Percentiles rank a stretch among this genome's conserved stretches.
Evolutionary conservation across 2,113 vertebrate species (phyloP).

Genomic region (Pedionomus torquatus): DNA sequence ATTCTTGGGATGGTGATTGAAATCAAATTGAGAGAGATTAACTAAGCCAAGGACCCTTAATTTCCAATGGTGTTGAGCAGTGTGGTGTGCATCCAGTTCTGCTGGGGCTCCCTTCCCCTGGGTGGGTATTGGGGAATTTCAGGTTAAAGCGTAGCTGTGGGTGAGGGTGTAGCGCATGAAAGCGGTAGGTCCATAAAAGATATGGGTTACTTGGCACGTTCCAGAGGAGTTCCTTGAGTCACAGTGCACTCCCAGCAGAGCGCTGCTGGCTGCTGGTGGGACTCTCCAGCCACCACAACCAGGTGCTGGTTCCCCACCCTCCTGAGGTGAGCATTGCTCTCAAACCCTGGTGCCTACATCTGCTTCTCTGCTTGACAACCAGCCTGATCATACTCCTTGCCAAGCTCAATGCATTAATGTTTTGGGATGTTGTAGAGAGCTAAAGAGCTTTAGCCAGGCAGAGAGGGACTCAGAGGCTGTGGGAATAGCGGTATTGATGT

Average conservation of each 20-base stretch:
- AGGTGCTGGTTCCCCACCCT: background rate
- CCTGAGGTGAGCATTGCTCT: background rate
- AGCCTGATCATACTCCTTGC: background rate
- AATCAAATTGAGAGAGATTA: background rate
- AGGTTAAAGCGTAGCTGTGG: background rate
- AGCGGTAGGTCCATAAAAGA: accelerated
- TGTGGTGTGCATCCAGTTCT: background rate
- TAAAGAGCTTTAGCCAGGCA: background rate
- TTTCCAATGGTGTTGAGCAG: background rate
- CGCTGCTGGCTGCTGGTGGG: background rate
- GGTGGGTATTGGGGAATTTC: background rate
- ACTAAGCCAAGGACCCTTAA: background rate
- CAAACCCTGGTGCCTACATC: background rate
- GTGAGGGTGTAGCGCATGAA: background rate
- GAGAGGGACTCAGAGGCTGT: background rate
- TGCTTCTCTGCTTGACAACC: background rate
- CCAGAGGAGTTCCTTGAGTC: background rate
- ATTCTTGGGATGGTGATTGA: background rate
- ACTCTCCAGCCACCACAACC: background rate
- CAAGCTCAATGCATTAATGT: background rate
- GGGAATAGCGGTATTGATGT: background rate
- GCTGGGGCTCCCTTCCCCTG: background rate
- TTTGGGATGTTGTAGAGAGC: background rate
- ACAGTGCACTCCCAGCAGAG: accelerated
- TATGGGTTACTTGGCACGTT: accelerated